These are phyloP conservation scores for Furnarius figulus DNA, from an alignment of 2,113 vertebrate genomes.

Conservation along the genomic window DNA sequence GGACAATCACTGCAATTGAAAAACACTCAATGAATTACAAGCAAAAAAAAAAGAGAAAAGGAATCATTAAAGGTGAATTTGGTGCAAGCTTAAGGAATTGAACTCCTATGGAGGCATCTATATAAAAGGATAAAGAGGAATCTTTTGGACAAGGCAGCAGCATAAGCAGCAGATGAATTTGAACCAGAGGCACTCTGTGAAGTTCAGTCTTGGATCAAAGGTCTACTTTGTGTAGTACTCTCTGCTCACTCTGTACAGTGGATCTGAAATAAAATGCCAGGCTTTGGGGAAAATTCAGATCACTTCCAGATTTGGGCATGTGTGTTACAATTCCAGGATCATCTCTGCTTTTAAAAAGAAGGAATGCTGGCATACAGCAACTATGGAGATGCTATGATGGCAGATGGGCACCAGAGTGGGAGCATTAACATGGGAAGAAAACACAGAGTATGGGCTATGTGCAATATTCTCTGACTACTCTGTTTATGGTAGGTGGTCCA, in stretches of 20 bases:
- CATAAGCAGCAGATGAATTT: background rate
- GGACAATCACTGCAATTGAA: background rate
- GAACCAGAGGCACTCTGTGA: background rate
- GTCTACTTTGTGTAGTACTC: background rate
- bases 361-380: background rate
- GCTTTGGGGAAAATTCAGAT: background rate
- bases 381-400: background rate
- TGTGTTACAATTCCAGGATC: background rate
- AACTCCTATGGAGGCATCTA: background rate
- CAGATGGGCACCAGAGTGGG: slow-evolving; percentile 13
- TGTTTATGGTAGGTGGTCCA: slow-evolving; percentile 55
- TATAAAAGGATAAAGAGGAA: background rate
- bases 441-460: background rate
- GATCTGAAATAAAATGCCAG: background rate
- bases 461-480: background rate
- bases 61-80: background rate
- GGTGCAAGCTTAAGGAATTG: background rate
- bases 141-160: background rate
- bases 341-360: background rate
- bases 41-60: background rate
- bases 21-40: background rate
- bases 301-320: background rate
- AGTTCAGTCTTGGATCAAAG: background rate
- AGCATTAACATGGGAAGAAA: background rate
- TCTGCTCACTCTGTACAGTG: background rate